Evolutionary conservation across 2,888 invertebrate genomes (phyloP).

Genomic region (Stenolophus ochropezus): DNA sequence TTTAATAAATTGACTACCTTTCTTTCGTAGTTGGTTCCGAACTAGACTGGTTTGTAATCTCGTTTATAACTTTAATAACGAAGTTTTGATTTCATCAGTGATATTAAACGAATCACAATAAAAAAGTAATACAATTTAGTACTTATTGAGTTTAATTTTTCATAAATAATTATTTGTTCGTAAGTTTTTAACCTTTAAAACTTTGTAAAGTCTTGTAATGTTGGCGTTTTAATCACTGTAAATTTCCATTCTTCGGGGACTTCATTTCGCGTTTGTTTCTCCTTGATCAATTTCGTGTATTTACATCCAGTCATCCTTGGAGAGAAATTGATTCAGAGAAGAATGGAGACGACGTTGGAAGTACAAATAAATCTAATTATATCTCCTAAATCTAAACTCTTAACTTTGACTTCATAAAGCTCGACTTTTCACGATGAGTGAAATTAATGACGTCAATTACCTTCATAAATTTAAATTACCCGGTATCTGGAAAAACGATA

Average conservation of each 20-base stretch:
- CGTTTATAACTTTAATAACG: no score
- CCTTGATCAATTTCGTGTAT: not conserved
- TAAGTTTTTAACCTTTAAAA: no score
- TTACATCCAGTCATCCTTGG: not conserved
- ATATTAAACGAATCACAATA: no score
- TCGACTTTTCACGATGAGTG: conserved; percentile 52
- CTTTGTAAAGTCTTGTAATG: not conserved
- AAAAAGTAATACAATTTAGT: no score
- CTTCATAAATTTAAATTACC: conserved; percentile 57
- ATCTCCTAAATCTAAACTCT: conserved; percentile 57
- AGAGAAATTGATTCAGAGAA: conserved; percentile 16
- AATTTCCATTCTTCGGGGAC: not conserved
- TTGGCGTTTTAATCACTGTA: not conserved
- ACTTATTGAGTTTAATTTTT: no score
- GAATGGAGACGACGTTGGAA: conserved; percentile 33
- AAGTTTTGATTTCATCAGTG: no score
- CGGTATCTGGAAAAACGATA: conserved; percentile 59
- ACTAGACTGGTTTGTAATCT: no score
- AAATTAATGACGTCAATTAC: conserved; percentile 59
- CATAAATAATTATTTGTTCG: no score
- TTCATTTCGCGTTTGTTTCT: not conserved
- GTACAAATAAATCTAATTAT: conserved; percentile 56
- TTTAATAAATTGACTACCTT: no score
- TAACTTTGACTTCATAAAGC: conserved; percentile 57
- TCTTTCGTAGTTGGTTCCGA: no score